These are phyloP conservation scores for Hoplostethus atlanticus DNA, from an alignment of 2,797 vertebrate species.

Conservation along the genomic window DNA sequence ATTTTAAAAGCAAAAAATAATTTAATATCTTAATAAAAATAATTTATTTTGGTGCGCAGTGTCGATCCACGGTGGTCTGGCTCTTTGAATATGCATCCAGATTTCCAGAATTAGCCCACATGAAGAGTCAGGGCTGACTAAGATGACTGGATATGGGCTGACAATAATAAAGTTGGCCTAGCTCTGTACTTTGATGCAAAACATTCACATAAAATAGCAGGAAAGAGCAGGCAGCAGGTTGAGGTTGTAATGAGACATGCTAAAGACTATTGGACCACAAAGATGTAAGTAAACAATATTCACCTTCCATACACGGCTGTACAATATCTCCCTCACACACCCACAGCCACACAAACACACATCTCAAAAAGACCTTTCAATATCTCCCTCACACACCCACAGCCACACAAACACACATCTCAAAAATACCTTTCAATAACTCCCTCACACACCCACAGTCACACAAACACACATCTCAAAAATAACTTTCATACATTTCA, in stretches of 20 bases:
- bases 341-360: too few species aligned
- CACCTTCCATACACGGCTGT: not conserved
- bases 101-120: not conserved
- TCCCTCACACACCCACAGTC: too few species aligned
- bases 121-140: conserved; percentile 6
- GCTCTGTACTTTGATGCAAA: conserved; percentile 35
- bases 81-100: not conserved
- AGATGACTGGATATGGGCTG: not conserved
- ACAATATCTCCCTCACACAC: too few species aligned
- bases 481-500: conserved; percentile 43
- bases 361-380: too few species aligned
- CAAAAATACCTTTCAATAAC: conserved; percentile 37
- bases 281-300: not conserved
- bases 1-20: too few species aligned
- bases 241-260: not conserved
- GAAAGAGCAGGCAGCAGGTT: not conserved
- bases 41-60: not conserved
- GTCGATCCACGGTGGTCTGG: not conserved
- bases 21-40: too few species aligned
- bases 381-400: too few species aligned
- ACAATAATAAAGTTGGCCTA: conserved; percentile 22
- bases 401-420: not conserved
- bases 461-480: not conserved
- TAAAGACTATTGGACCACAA: not conserved
- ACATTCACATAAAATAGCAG: not conserved